Base-by-base conservation (phyloP, 2,888 invertebrate species). In the Nemotelus nigrinus region DNA sequence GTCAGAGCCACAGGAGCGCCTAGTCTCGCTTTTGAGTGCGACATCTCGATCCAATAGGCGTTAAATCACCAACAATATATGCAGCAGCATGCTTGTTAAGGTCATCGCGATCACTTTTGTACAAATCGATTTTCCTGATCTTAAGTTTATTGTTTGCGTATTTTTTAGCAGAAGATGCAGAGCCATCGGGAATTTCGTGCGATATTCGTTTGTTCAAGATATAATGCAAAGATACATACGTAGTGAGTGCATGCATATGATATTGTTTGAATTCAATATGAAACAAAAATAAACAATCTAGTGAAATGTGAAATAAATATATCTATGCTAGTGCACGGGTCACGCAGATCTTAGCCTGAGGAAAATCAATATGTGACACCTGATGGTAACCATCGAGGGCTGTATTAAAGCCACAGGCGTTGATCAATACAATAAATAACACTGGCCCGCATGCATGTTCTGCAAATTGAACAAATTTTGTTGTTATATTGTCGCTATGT, bases 31-130 rank as follows among this genome's bases (percentile, higher is more conserved):
- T 8, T 44, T 8, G 7, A n/a, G 25, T 47, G 1, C 74, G 48
- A 43, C 53, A 45, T 64, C 43, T 53, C 48, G 74, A 74, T 74
- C 63, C 47, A 70, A 74, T 63, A 74, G 63, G 74, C 74, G 74
- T 74, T 60, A 74, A 74, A 74, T 74, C 55, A 39, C 10, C 48
- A 25, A 39, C 63, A 48, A 74, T 70, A 43, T 47, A 70, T 70
- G 70, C 55, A n/a, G 70, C 70, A 7, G 55, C 70, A 70, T 43
- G 60, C 41, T 39, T 41, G 57, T 43, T 63, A 74, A 74, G 74
- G 74, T 74, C 74, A 74, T 74, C 74, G 74, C 74, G 74, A 63
- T 74, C 74, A 63, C 74, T 74, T 60, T 65, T 25, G 47, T 47
- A 74, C 74, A 74, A 74, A 74, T 74, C 74, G 74, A 74, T 74